Conservation (phyloP, 37 sponge, comb jelly and placozoan species). For the Axinella damicornis region DNA sequence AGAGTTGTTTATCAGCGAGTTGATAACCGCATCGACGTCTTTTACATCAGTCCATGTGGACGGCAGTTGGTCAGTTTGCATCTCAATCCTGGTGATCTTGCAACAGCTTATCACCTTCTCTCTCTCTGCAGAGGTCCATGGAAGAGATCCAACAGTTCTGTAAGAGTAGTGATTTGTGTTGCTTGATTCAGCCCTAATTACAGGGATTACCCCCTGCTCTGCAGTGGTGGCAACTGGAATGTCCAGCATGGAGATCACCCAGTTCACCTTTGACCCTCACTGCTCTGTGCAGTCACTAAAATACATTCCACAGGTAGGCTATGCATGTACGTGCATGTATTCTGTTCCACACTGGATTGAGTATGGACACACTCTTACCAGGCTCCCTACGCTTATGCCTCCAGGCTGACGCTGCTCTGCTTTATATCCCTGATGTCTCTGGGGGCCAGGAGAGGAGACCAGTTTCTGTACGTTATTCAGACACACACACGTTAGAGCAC, state of each 20-base stretch:
- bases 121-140: conserved; percentile 46
- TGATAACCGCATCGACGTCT: conserved; percentile 5
- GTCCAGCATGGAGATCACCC: conserved; percentile 3
- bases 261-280: conserved; percentile 53
- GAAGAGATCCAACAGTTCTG: conserved; percentile 56
- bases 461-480: conserved; percentile 23
- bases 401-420: neutral
- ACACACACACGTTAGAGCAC: too few relatives aligned
- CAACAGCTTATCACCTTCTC: neutral
- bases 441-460: conserved; percentile 25
- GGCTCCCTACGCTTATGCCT: too few relatives aligned
- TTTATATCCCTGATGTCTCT: conserved; percentile 14
- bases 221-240: neutral
- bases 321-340: too few relatives aligned
- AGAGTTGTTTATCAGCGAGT: too few relatives aligned
- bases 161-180: conserved; percentile 23
- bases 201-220: too few relatives aligned
- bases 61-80: conserved; percentile 51
- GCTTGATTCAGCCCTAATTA: too few relatives aligned
- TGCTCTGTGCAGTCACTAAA: neutral
- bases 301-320: too few relatives aligned
- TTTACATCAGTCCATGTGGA: conserved; percentile 70
- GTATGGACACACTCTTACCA: too few relatives aligned
- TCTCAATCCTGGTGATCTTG: neutral
- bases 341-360: too few relatives aligned